A percentile compares a stretch with the other conserved stretches of the same genome.
Evolutionary conservation across 2,888 invertebrate genomes (phyloP).

Genomic region (Eledona agricola): DNA sequence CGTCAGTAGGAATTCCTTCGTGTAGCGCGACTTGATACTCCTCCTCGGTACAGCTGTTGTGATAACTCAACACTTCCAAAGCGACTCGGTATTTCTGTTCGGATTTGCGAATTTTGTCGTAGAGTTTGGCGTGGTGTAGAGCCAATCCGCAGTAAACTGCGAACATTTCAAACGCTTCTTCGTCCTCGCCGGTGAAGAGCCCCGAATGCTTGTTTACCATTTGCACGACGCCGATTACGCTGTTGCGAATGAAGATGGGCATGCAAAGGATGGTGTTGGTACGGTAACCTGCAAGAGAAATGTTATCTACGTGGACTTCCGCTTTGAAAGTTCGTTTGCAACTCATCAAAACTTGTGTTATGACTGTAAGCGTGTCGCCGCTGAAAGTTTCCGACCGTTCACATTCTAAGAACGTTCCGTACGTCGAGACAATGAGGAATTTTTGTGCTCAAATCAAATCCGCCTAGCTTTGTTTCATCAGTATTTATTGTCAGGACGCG

Average conservation of each 20-base stretch:
- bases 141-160: constrained; percentile 88
- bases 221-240: constrained; percentile 85
- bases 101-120: constrained; percentile 82
- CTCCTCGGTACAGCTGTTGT: constrained; percentile 79
- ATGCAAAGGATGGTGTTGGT: constrained; percentile 84
- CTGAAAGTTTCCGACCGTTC: no score
- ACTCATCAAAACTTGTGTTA: no score
- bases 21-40: constrained; percentile 64
- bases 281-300: constrained; percentile 64
- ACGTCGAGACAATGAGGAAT: no score
- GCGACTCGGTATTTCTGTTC: constrained; percentile 86
- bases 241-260: constrained; percentile 83
- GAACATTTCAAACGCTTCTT: constrained; percentile 83
- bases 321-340: no score
- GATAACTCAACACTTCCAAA: constrained; percentile 84
- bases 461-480: no score
- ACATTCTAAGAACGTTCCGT: no score
- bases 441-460: no score
- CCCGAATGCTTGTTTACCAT: constrained; percentile 79
- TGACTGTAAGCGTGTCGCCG: no score
- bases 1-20: constrained; percentile 50
- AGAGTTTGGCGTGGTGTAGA: constrained; percentile 84
- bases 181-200: constrained; percentile 73
- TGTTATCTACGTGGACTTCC: no score
- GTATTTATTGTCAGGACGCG: no score